phyloP scores from a whole-genome alignment of 2,888 invertebrate genomes.

The Cepaea hortensis region DNA sequence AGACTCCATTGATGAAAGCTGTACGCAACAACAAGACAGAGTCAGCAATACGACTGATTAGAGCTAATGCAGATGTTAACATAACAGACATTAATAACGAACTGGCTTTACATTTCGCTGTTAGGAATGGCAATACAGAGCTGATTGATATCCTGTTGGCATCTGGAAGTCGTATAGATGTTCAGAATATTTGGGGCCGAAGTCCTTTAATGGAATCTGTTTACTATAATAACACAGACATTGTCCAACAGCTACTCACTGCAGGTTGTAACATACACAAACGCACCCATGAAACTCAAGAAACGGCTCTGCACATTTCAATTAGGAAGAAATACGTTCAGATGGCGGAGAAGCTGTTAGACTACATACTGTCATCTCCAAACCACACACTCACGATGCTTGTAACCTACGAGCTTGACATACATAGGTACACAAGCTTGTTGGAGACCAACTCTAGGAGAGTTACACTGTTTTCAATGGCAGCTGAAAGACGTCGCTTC shows the following conservation, averaged over 20 bases:
- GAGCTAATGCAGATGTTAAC: slow-evolving; percentile 70
- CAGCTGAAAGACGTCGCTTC: slow-evolving; percentile 70
- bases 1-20: slow-evolving; percentile 75
- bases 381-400: slow-evolving; percentile 71
- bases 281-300: slow-evolving; percentile 72
- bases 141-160: slow-evolving; percentile 69
- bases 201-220: slow-evolving; percentile 75
- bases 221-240: slow-evolving; percentile 73
- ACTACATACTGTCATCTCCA: slow-evolving; percentile 70
- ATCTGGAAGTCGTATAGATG: slow-evolving; percentile 70
- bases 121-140: slow-evolving; percentile 71
- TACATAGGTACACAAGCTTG: slow-evolving; percentile 71
- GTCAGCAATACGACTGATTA: slow-evolving; percentile 68
- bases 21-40: slow-evolving; percentile 73
- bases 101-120: slow-evolving; percentile 73
- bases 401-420: slow-evolving; percentile 70
- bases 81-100: slow-evolving; percentile 74
- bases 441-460: slow-evolving; percentile 68
- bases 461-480: slow-evolving; percentile 69
- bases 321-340: slow-evolving; percentile 73
- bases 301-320: slow-evolving; percentile 74
- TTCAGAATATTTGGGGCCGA: slow-evolving; percentile 74
- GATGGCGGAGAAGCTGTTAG: slow-evolving; percentile 68
- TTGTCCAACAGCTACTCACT: slow-evolving; percentile 68
- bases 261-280: slow-evolving; percentile 71